Base-by-base conservation (phyloP, 2,888 invertebrate genomes). In the Tiliacea citrago region DNA sequence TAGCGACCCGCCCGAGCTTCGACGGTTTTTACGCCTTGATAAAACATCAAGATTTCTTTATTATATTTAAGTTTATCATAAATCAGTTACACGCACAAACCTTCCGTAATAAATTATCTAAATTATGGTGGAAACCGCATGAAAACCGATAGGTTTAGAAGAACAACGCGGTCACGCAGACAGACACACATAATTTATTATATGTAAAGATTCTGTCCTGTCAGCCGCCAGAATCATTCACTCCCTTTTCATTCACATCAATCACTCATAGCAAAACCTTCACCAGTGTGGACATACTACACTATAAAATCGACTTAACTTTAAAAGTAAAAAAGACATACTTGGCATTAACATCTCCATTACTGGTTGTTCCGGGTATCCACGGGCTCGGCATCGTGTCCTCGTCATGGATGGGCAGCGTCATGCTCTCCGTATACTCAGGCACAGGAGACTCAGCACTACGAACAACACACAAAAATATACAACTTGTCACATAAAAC, bases 341-440 rank as follows among this genome's bases (percentile, higher is more conserved):
- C 87, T 83, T 87, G 57, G 71, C 70, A 71, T 89, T 88, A 53
- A 83, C 84, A 73, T 88, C 88, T 51, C 79, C 84, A 62, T 88
- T 86, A 74, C 82, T 86, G 18, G 92, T 91, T 24, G 90, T 77
- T 63, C 85, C 86, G 4, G 94, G 93, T 21, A 88, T 89, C 95
- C 95, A 95, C 35, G 71, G 70, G 84, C 95, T 94, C 69, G 91
- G 92, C 81, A 91, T 86, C 5, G 95, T 95, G 60, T 91, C 91
- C 51, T 95, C 95, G 55, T 95, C 94, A 67, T 90, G 90, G 6
- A 87, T 81, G 6, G 87, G 71, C 77, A 85, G 57, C 78, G 58
- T 80, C 63, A 67, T 70, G 53, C 42, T 75, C 73, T 72, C 83
- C 49, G 67, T 75, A 68, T 51, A 83, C 71, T 66, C 89, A 88